Conservation (phyloP, 2,797 vertebrate genomes). For the Crax fasciolata region DNA sequence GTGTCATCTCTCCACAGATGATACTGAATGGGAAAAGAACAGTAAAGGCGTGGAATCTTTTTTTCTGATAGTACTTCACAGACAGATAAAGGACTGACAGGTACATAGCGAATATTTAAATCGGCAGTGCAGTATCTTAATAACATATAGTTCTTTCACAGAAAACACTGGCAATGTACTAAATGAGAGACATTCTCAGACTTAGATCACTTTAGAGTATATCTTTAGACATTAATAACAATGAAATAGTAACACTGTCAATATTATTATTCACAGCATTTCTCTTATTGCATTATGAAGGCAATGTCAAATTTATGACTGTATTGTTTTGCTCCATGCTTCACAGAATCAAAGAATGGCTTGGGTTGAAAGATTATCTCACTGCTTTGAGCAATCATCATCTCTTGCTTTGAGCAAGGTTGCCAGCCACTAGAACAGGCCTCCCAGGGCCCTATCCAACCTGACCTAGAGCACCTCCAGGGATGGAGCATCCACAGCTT, state of each 20-base stretch:
- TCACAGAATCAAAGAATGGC: not conserved
- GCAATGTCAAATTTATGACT: not conserved
- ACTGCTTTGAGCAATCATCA: no score
- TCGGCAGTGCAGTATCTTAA: not conserved
- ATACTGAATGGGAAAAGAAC: not conserved
- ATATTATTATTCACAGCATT: not conserved
- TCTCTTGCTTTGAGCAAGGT: no score
- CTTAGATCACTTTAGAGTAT: not conserved
- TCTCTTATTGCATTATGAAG: not conserved
- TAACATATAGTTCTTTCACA: not conserved
- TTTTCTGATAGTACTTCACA: not conserved
- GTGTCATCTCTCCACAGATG: not conserved
- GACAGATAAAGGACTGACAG: not conserved
- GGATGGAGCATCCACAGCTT: not conserved
- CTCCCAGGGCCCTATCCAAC: not conserved
- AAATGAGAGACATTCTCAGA: not conserved
- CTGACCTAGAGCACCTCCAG: not conserved
- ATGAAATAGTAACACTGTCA: not conserved
- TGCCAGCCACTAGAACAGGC: not conserved
- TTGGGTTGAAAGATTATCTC: no score
- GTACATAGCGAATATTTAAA: not conserved
- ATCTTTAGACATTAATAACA: not conserved
- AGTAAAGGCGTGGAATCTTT: not conserved
- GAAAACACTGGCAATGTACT: not conserved
- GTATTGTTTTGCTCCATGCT: not conserved